Evolutionary conservation across 2,888 invertebrate genomes (phyloP).

Genomic region (Leptarthrus brevirostris): DNA sequence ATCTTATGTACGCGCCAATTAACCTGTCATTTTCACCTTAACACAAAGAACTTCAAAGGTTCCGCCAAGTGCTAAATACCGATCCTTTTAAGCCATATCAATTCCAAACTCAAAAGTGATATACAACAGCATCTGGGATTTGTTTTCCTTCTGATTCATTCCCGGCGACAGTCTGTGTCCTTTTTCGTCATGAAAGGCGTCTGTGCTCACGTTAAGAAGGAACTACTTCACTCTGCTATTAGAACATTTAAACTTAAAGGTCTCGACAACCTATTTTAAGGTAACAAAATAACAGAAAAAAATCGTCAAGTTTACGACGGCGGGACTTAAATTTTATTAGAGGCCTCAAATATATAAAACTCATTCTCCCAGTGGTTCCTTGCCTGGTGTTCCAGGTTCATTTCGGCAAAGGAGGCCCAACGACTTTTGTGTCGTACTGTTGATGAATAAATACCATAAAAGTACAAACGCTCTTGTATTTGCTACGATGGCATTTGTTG

Average conservation of each 20-base stretch:
- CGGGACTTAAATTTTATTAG: conserved; percentile 22
- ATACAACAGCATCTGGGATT: conserved; percentile 5
- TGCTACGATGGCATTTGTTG: conserved; percentile 1
- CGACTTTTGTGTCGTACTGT: conserved; percentile 20
- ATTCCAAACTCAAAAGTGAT: not conserved
- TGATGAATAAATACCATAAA: conserved; percentile 33
- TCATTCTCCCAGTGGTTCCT: conserved; percentile 14
- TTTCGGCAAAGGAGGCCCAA: not conserved
- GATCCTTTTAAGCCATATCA: not conserved
- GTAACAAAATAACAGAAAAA: conserved; percentile 1
- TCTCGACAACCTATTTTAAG: not conserved
- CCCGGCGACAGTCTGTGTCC: not conserved
- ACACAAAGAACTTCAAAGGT: conserved; percentile 2
- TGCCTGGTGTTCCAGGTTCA: not conserved
- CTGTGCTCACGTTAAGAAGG: too few species aligned
- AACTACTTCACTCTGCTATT: too few species aligned
- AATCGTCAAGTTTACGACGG: conserved; percentile 11
- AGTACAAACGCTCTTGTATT: too few species aligned
- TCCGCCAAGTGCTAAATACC: conserved; percentile 6
- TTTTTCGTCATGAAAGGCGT: too few species aligned
- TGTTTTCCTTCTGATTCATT: conserved; percentile 8
- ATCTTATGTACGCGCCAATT: not conserved
- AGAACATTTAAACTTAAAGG: not conserved
- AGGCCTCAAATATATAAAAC: conserved; percentile 31
- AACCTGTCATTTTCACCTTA: not conserved